Evolutionary conservation across 2,797 vertebrate species (phyloP).

Genomic region (Aeoliscus strigatus): DNA sequence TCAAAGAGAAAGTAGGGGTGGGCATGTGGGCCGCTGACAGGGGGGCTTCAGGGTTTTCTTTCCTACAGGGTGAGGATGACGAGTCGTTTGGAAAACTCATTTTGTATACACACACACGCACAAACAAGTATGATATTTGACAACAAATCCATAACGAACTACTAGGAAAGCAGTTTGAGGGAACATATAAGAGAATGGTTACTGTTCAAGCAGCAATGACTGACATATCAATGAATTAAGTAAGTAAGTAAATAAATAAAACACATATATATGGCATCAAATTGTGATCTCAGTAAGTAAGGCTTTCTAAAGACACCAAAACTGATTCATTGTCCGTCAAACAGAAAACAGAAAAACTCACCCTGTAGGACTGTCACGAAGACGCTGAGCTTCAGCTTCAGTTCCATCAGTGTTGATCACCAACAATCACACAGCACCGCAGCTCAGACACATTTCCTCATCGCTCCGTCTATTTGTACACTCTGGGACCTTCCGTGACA

Average conservation of each 20-base stretch:
- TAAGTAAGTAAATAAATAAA: too few species aligned
- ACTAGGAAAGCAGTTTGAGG: too few species aligned
- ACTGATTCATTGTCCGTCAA: neutral
- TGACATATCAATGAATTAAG: too few species aligned
- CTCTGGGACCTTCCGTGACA: constrained; percentile 69
- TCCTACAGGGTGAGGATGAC: constrained; percentile 17
- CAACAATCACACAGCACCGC: constrained; percentile 14
- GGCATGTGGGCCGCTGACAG: constrained; percentile 2
- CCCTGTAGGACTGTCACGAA: constrained; percentile 56
- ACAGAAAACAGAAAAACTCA: constrained; percentile 48
- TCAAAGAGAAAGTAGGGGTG: constrained; percentile 44
- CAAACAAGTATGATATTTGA: too few species aligned
- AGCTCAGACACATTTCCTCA: constrained; percentile 61
- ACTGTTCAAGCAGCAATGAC: too few species aligned
- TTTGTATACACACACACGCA: neutral
- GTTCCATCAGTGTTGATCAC: constrained; percentile 50
- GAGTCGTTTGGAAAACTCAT: constrained; percentile 33
- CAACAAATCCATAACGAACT: too few species aligned
- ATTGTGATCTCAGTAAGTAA: too few species aligned
- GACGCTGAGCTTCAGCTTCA: constrained; percentile 44
- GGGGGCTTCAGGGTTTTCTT: constrained; percentile 29
- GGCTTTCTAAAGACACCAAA: too few species aligned
- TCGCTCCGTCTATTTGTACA: constrained; percentile 35
- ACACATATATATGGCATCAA: neutral
- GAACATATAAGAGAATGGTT: too few species aligned